phyloP scores from a whole-genome alignment of 1,140 invertebrate genomes.

The Hyposmocoma kahamanoa region DNA sequence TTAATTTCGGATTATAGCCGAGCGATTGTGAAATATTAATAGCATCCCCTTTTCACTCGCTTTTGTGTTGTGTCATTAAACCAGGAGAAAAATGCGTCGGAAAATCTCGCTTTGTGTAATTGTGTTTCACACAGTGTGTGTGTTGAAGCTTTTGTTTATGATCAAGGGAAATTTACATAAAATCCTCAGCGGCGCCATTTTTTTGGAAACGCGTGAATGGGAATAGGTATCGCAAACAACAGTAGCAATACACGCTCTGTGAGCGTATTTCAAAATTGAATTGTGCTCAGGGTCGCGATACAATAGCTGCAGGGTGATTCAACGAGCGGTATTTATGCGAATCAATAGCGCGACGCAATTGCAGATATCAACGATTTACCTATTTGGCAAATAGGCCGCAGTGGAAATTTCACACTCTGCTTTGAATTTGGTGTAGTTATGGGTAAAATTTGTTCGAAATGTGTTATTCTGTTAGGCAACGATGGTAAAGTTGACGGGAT shows the following conservation, averaged over 20 bases:
- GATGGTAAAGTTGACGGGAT: too few relatives aligned
- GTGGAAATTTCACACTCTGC: too few relatives aligned
- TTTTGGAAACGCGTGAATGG: slow-evolving; percentile 18
- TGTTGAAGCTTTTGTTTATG: slow-evolving; percentile 22
- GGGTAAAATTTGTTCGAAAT: too few relatives aligned
- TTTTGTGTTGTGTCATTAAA: background rate
- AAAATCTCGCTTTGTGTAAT: slow-evolving; percentile 12
- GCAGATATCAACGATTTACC: too few relatives aligned
- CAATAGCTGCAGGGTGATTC: too few relatives aligned
- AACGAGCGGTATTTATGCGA: too few relatives aligned
- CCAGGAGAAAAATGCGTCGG: background rate
- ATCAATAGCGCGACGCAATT: too few relatives aligned
- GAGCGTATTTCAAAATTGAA: slow-evolving; percentile 25
- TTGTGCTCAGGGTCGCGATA: too few relatives aligned
- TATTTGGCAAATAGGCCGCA: too few relatives aligned
- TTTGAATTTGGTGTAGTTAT: too few relatives aligned
- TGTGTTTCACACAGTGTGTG: slow-evolving; percentile 13
- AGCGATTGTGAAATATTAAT: slow-evolving; percentile 14
- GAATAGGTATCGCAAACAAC: slow-evolving; percentile 25
- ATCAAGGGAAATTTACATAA: slow-evolving; percentile 15
- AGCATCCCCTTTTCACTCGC: background rate
- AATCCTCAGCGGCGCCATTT: background rate
- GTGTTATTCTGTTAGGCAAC: too few relatives aligned
- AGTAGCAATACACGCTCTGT: slow-evolving; percentile 14
- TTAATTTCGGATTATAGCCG: slow-evolving; percentile 17